Percentiles rank a stretch among this genome's conserved stretches.
Conservation (phyloP, 2,797 vertebrate genomes). For the Rhinogobio ventralis region DNA sequence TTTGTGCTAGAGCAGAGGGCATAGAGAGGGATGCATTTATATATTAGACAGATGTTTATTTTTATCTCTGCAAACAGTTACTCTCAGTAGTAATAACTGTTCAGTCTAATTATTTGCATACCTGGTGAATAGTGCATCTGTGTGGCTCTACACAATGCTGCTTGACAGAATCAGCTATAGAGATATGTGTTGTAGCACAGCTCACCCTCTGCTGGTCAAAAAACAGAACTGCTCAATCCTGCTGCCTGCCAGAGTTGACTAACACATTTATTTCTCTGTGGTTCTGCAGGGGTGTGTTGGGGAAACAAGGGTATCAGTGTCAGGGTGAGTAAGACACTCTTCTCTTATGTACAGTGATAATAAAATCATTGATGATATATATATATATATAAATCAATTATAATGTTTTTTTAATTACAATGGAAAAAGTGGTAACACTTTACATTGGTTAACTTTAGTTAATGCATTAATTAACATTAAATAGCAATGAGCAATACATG, state of each 20-base stretch:
- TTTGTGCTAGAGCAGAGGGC: neutral
- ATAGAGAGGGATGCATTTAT: neutral
- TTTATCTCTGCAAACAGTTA: constrained; percentile 12
- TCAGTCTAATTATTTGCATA: constrained; percentile 55
- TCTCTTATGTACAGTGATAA: neutral
- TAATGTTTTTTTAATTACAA: neutral
- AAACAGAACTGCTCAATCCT: neutral
- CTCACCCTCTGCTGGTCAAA: constrained; percentile 57
- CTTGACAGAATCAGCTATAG: neutral
- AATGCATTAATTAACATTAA: neutral
- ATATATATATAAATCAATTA: no score
- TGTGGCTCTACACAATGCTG: constrained; percentile 55
- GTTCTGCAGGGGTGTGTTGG: constrained; percentile 92
- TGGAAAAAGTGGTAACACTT: neutral
- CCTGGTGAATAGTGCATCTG: constrained; percentile 45
- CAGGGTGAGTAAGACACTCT: constrained; percentile 89
- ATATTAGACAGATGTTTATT: constrained; percentile 25
- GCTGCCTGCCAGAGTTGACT: neutral
- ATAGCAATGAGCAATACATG: neutral
- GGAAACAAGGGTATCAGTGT: constrained; percentile 99
- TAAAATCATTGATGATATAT: neutral
- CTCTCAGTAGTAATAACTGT: constrained; percentile 21
- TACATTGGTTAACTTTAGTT: neutral
- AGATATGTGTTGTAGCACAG: neutral
- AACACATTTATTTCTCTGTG: constrained; percentile 54